phyloP scores from a whole-genome alignment of 2,797 vertebrate species.

The Siniperca undulata region DNA sequence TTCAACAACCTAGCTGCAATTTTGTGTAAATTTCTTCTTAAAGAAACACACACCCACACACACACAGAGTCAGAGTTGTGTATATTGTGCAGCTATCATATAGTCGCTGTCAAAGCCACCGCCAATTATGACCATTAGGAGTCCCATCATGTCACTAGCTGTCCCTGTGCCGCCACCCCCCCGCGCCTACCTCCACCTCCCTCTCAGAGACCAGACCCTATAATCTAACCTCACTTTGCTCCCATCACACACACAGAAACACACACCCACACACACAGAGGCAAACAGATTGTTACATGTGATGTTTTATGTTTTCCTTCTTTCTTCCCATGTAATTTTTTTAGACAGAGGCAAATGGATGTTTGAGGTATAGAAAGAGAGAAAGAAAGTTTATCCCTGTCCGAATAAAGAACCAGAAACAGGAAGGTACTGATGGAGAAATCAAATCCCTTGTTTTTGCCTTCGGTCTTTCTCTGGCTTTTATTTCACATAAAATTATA shows the following conservation, averaged over 20 bases:
- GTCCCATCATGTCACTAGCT: constrained; percentile 98
- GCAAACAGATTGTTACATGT: constrained; percentile 80
- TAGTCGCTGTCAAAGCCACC: constrained; percentile 98
- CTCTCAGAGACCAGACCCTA: constrained; percentile 88
- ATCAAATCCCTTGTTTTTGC: constrained; percentile 11
- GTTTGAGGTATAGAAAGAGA: constrained; percentile 36
- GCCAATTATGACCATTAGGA: constrained; percentile 99
- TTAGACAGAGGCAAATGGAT: constrained; percentile 46
- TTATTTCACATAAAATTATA: constrained; percentile 39
- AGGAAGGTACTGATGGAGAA: not conserved
- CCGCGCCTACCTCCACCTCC: constrained; percentile 87
- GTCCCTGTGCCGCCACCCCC: constrained; percentile 89
- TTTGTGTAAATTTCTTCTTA: constrained; percentile 99
- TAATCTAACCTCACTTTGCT: constrained; percentile 99
- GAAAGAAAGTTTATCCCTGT: constrained; percentile 43
- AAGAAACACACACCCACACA: constrained; percentile 83
- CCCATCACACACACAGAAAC: constrained; percentile 85
- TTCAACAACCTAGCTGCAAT: constrained; percentile 94
- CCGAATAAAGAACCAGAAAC: constrained; percentile 24
- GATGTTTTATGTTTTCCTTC: constrained; percentile 69
- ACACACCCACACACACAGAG: constrained; percentile 28
- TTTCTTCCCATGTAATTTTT: constrained; percentile 58
- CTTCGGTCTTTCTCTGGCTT: not conserved
- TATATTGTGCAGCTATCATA: constrained; percentile 96
- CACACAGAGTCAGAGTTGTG: constrained; percentile 78